Conservation (phyloP, 2,797 vertebrate genomes). For the Phataginus tricuspis region DNA sequence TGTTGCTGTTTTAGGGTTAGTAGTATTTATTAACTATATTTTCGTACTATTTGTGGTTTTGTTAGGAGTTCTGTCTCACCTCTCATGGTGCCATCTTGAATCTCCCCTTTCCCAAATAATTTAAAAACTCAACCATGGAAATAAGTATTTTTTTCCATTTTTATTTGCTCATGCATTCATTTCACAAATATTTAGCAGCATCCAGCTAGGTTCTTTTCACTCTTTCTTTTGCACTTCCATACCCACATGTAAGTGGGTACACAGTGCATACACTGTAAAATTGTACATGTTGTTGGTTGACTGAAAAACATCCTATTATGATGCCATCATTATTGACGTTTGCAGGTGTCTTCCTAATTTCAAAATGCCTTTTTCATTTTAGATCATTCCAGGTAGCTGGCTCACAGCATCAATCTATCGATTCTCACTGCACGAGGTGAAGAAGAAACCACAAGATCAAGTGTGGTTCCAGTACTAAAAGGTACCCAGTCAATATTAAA, state of each 20-base stretch:
- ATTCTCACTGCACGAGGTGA: slow-evolving; percentile 47
- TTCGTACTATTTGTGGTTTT: too few relatives aligned
- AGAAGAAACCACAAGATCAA: slow-evolving; percentile 58
- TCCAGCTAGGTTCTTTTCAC: background rate
- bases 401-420: slow-evolving; percentile 74
- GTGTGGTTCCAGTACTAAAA: slow-evolving; percentile 62
- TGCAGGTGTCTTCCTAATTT: slow-evolving; percentile 69
- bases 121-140: background rate
- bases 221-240: background rate
- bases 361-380: slow-evolving; percentile 82
- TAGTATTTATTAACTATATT: too few relatives aligned
- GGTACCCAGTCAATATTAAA: slow-evolving; percentile 56
- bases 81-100: too few relatives aligned
- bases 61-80: too few relatives aligned
- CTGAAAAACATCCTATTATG: slow-evolving; percentile 34
- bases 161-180: background rate
- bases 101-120: background rate
- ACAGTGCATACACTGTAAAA: background rate
- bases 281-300: background rate
- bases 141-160: background rate
- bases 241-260: background rate
- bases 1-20: too few relatives aligned
- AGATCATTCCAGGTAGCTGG: slow-evolving; percentile 75
- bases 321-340: slow-evolving; percentile 3
- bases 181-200: background rate